Percentiles rank a stretch among this genome's conserved stretches.
phyloP scores from a whole-genome alignment of 2,113 vertebrate genomes.

The Pygoscelis adeliae region DNA sequence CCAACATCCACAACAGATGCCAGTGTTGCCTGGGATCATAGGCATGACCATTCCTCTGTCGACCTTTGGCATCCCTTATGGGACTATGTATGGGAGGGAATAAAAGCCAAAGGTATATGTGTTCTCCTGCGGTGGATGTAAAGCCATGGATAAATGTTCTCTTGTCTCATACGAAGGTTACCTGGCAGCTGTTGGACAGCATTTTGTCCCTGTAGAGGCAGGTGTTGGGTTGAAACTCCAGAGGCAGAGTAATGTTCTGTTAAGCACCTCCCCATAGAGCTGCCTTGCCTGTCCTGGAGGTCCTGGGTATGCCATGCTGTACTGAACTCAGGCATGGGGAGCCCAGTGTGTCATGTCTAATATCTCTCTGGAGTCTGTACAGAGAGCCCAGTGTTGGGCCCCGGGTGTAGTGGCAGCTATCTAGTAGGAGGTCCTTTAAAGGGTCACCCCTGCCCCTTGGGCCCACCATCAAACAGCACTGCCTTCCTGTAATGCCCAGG shows the following conservation, averaged over 20 bases:
- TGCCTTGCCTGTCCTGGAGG: not conserved
- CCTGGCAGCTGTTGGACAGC: not conserved
- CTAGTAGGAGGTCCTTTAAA: not conserved
- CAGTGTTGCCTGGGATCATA: not conserved
- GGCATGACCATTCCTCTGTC: not conserved
- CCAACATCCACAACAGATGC: not conserved
- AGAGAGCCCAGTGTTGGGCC: not conserved
- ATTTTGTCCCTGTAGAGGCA: not conserved
- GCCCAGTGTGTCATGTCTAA: not conserved
- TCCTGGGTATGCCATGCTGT: not conserved
- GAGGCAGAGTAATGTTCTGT: not conserved
- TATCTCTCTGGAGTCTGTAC: not conserved
- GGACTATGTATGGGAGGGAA: not conserved
- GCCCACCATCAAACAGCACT: not conserved
- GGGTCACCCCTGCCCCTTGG: not conserved
- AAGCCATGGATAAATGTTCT: not conserved
- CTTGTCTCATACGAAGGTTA: not conserved
- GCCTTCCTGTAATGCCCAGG: not conserved
- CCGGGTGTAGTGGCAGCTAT: rapidly evolving
- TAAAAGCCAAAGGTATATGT: not conserved
- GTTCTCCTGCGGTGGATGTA: rapidly evolving
- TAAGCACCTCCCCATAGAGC: not conserved
- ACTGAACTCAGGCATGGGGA: not conserved
- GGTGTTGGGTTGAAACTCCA: not conserved
- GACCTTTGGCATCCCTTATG: not conserved